phyloP scores from a whole-genome alignment of 2,797 vertebrate species.

The Carduelis carduelis region DNA sequence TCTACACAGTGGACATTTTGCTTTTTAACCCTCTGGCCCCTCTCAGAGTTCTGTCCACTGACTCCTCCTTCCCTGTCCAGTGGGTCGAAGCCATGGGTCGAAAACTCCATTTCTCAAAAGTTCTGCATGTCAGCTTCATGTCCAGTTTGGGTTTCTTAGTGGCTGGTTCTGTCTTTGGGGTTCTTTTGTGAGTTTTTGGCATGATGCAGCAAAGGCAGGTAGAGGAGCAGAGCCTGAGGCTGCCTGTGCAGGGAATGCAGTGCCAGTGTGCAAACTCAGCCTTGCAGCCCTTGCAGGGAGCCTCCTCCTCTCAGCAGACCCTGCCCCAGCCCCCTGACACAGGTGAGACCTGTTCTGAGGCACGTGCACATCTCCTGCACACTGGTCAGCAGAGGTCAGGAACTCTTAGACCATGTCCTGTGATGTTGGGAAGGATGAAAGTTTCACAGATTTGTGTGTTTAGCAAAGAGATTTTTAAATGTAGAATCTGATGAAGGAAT shows the following conservation, averaged over 20 bases:
- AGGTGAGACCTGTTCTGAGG: neutral
- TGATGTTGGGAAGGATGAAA: too few relatives aligned
- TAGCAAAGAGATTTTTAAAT: too few relatives aligned
- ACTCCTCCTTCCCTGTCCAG: neutral
- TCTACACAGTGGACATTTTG: too few relatives aligned
- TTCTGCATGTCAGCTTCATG: neutral
- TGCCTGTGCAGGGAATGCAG: neutral
- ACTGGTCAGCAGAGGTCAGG: neutral
- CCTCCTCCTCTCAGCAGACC: neutral
- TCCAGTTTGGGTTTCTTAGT: rapidly evolving
- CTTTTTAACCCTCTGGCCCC: neutral
- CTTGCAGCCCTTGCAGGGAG: neutral
- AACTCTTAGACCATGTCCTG: neutral
- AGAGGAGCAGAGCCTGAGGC: neutral
- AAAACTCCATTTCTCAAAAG: neutral
- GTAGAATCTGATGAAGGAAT: too few relatives aligned
- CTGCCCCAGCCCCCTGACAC: neutral
- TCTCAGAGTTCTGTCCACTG: neutral
- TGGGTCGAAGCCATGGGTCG: neutral
- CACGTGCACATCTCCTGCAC: neutral
- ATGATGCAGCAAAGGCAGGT: neutral
- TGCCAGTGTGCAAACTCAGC: neutral
- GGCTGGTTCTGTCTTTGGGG: rapidly evolving
- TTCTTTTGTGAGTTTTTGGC: neutral
- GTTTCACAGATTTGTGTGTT: too few relatives aligned